Conservation (phyloP, 2,113 vertebrate species). For the Paradoxurus hermaphroditus region DNA sequence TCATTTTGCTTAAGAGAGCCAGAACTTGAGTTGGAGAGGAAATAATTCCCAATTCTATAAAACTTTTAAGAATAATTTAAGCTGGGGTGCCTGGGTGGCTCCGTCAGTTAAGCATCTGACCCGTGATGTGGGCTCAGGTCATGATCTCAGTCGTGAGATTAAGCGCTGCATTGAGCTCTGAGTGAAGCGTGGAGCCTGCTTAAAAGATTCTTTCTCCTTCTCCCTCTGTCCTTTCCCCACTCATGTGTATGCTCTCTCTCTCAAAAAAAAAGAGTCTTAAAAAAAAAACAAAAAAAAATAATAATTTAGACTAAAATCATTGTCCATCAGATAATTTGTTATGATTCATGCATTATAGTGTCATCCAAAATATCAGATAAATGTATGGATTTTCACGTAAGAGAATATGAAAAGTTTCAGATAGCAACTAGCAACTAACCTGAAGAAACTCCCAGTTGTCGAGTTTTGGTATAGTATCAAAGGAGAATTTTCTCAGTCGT, state of each 20-base stretch:
- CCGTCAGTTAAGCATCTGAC: neutral
- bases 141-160: neutral
- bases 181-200: neutral
- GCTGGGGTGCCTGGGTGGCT: neutral
- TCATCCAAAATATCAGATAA: neutral
- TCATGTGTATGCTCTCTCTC: neutral
- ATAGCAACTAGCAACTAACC: neutral
- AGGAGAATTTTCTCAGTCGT: neutral
- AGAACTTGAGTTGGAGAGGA: conserved; percentile 11
- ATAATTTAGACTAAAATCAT: neutral
- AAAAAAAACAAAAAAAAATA: neutral
- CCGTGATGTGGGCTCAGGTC: neutral
- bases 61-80: conserved; percentile 27
- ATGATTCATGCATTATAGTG: neutral
- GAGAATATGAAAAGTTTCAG: neutral
- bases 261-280: neutral
- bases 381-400: neutral
- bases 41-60: conserved; percentile 37
- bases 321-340: neutral
- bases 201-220: neutral
- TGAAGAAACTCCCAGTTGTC: neutral
- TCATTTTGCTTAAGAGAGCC: neutral
- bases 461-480: neutral
- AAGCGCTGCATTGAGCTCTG: neutral
- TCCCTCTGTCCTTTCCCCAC: neutral